phyloP scores from a whole-genome alignment of 1,140 invertebrate genomes.

The Trichonephila clavipes region DNA sequence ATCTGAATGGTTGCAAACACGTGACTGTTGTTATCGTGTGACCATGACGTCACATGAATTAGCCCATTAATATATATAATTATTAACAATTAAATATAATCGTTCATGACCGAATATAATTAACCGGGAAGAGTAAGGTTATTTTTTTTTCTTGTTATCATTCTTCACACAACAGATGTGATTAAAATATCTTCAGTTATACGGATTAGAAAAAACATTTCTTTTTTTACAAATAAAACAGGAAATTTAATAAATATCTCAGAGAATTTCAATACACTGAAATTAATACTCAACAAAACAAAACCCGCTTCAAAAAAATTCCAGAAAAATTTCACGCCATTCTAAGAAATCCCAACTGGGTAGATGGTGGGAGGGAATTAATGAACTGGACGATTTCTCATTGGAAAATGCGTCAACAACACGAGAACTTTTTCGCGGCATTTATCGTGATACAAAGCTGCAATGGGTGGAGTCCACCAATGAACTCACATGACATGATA shows the following conservation, averaged over 20 bases:
- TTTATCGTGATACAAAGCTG: constrained; percentile 66
- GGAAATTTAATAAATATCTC: neutral
- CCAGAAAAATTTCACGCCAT: neutral
- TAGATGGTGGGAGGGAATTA: constrained; percentile 1
- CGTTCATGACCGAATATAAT: too few species aligned
- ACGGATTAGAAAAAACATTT: too few species aligned
- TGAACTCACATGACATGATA: constrained; percentile 34
- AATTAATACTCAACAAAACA: neutral
- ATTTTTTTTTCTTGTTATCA: too few species aligned
- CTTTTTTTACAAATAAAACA: neutral
- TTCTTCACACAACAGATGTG: too few species aligned
- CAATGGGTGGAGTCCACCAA: constrained; percentile 34
- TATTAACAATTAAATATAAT: too few species aligned
- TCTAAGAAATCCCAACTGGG: neutral
- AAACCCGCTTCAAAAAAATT: neutral
- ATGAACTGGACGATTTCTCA: constrained; percentile 28
- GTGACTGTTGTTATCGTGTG: too few species aligned
- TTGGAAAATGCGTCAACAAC: constrained; percentile 33
- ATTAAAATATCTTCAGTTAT: too few species aligned
- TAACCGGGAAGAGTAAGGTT: too few species aligned
- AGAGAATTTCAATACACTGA: neutral
- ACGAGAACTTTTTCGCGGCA: constrained; percentile 39
- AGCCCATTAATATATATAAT: too few species aligned
- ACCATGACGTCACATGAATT: too few species aligned
- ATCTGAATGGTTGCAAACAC: too few species aligned